Base-by-base conservation (phyloP, 2,888 invertebrate species). In the Chloromyia formosa region DNA sequence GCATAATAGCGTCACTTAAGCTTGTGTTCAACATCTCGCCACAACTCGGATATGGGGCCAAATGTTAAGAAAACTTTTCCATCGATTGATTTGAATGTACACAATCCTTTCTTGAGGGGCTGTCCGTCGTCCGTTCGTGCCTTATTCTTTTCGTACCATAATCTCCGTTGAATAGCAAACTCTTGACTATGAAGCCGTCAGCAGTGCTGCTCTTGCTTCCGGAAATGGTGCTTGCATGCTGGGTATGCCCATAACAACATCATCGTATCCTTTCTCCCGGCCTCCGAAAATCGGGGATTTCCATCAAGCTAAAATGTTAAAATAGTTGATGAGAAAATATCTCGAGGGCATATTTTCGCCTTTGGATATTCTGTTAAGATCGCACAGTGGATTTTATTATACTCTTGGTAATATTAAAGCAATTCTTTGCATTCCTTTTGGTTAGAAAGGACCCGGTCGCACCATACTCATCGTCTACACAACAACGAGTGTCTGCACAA, bases 361-460 rank as follows among this genome's bases (percentile, higher is more conserved):
- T 16, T 14, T 20, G 23, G 49, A 49, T 45, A 66, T 66, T 49
- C 66, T 16, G 54, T 56, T 69, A 12, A 54, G 56, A 27, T 56
- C 20, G 56, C 16, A 69, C 18, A 54, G 10, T 54, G 69, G 54
- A 27, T 56, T 69, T 56, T 54, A 69, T 54, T 54, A 27, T 69
- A 16, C 69, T 69, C 56, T 56, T 54, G 56, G 40, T 54, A 40
- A 56, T 69, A 66, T 66, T 66, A 66, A 66, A 66, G 66, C 49
- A 16, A 66, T 66, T 49, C 49, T 40, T 54, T n/a, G 40, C 56
- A 69, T 54, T 54, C 7, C 10, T 66, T 45, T 49, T 49, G 49
- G 66, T 66, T 66, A 7, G 27, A 35, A 35, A 35, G 27, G 27
- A 35, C 27, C 27, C 2, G n/a, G 7, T 7, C 27, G 7, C 7